Percentiles rank a stretch among this genome's conserved stretches.
These are phyloP conservation scores for Aptenodytes forsteri DNA, from an alignment of 2,113 vertebrate genomes.

Conservation along the genomic window DNA sequence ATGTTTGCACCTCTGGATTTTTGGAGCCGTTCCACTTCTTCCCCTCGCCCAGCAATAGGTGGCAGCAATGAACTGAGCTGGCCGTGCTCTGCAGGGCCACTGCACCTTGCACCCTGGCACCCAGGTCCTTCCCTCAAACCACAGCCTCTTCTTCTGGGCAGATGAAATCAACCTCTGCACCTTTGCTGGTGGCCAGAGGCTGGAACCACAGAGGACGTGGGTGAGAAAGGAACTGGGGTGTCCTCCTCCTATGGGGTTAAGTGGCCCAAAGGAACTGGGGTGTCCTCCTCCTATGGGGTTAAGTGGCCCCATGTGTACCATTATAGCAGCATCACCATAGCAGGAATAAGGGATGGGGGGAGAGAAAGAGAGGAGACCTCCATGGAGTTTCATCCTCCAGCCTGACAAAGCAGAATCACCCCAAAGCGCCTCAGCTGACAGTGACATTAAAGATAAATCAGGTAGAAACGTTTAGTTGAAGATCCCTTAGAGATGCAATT, in stretches of 20 bases:
- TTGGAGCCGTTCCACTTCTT: not conserved
- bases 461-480: not conserved
- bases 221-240: not conserved
- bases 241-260: not conserved
- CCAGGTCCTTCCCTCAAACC: not conserved
- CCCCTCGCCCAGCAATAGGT: not conserved
- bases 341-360: not conserved
- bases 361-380: not conserved
- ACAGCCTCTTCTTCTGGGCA: fast-evolving
- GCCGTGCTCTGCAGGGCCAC: not conserved
- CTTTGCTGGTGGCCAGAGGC: not conserved
- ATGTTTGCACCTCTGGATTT: not conserved
- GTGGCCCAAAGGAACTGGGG: not conserved
- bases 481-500: not conserved
- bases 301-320: fast-evolving
- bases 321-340: not conserved
- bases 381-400: not conserved
- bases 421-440: not conserved
- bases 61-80: not conserved
- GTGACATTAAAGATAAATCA: not conserved
- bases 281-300: not conserved
- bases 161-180: not conserved
- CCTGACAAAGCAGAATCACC: not conserved
- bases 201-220: not conserved
- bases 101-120: not conserved